Conservation (phyloP, 2,797 vertebrate genomes). For the Ficedula albicollis region DNA sequence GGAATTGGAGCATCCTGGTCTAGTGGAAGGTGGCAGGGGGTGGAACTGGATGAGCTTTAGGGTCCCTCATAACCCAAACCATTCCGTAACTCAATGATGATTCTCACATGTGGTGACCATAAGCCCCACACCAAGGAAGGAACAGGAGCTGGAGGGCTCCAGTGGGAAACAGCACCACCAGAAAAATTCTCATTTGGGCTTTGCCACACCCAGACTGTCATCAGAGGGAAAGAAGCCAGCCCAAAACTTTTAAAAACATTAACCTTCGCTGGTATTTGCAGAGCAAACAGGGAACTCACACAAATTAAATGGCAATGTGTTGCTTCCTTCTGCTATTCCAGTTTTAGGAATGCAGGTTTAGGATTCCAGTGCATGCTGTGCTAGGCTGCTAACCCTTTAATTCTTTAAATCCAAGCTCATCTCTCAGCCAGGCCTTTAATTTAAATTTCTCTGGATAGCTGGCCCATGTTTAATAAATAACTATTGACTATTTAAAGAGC, state of each 20-base stretch:
- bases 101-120: accelerated
- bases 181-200: background rate
- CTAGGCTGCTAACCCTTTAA: background rate
- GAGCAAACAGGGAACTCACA: background rate
- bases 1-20: background rate
- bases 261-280: background rate
- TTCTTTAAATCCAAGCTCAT: conserved; percentile 49
- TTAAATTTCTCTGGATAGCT: conserved; percentile 49
- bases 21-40: background rate
- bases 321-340: background rate
- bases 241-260: background rate
- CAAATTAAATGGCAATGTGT: background rate
- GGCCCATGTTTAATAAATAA: conserved; percentile 52
- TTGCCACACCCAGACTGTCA: background rate
- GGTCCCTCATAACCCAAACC: background rate
- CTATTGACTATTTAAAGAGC: conserved; percentile 55
- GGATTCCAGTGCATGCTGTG: background rate
- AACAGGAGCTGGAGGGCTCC: background rate
- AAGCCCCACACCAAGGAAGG: background rate
- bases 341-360: background rate
- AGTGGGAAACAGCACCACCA: background rate
- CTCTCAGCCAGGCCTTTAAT: conserved; percentile 35
- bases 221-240: background rate
- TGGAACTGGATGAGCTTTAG: background rate
- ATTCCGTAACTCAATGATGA: background rate